Evolutionary conservation across 2,888 invertebrate genomes (phyloP).

Genomic region (Thysanoteuthis rhombus): DNA sequence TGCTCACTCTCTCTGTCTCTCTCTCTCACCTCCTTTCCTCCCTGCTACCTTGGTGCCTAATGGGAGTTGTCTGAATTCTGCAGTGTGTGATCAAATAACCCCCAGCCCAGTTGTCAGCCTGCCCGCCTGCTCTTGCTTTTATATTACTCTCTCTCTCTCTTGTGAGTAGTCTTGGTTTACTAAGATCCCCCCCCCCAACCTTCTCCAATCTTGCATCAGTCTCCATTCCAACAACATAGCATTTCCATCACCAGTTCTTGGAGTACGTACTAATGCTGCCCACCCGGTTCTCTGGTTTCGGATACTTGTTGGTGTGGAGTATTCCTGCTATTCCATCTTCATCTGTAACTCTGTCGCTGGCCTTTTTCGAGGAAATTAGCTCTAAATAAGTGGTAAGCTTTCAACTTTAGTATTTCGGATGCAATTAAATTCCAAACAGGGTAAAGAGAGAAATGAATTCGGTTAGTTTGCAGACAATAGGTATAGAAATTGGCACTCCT

Average conservation of each 20-base stretch:
- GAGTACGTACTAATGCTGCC: not conserved
- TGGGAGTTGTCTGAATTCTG: constrained; percentile 12
- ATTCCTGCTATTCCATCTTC: not conserved
- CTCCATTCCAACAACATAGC: constrained; percentile 12
- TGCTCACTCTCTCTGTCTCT: not conserved
- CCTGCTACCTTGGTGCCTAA: not conserved
- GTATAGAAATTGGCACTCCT: not conserved
- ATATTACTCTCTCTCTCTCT: not conserved
- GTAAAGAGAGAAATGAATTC: not conserved
- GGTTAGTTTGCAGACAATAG: not conserved
- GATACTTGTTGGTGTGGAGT: not conserved
- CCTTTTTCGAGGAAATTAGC: not conserved
- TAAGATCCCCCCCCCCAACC: not conserved
- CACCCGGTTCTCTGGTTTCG: not conserved
- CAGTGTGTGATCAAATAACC: not conserved
- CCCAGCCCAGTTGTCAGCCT: not conserved
- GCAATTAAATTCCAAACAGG: not conserved
- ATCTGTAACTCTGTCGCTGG: not conserved
- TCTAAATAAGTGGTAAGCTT: not conserved
- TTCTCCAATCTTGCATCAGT: not conserved
- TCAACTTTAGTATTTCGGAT: not conserved
- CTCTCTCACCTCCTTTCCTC: not conserved
- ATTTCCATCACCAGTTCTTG: not conserved
- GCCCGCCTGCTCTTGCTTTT: not conserved
- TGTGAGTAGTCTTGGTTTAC: not conserved